These are phyloP conservation scores for Diadophis punctatus DNA, from an alignment of 2,113 vertebrate genomes.

Conservation along the genomic window DNA sequence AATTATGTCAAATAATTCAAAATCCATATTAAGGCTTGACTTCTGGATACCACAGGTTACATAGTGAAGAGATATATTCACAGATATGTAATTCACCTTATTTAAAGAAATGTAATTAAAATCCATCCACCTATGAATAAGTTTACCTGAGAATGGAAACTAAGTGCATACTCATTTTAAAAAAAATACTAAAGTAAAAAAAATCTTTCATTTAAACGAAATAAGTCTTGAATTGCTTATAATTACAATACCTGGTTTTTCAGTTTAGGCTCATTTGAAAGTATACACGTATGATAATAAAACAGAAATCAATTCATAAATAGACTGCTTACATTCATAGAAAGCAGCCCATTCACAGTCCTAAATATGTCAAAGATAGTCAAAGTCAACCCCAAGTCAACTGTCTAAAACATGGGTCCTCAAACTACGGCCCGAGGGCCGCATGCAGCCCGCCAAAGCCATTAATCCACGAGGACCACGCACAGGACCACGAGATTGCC, in stretches of 20 bases:
- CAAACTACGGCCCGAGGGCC: too few relatives aligned
- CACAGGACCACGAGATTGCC: too few relatives aligned
- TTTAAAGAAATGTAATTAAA: background rate
- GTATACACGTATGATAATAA: background rate
- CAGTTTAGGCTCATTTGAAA: background rate
- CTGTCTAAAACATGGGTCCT: background rate
- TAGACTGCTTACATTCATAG: background rate
- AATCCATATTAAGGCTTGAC: background rate
- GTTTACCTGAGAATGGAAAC: background rate
- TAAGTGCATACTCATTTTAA: background rate
- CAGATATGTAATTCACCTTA: background rate
- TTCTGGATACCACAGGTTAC: background rate
- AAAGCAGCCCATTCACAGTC: background rate
- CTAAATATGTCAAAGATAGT: background rate
- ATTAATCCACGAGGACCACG: too few relatives aligned
- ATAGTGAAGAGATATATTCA: background rate
- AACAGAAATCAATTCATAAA: background rate
- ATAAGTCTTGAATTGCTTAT: constrained; percentile 30
- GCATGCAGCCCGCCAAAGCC: too few relatives aligned
- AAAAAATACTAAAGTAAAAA: background rate
- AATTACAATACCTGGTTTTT: background rate
- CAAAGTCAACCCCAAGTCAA: background rate
- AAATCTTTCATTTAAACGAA: constrained; percentile 9
- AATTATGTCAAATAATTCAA: background rate
- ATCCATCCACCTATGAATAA: background rate